Evolutionary conservation across 2,113 vertebrate genomes (phyloP), one percentile per base, ranked within the genome.

Genomic region (Crocuta crocuta): DNA sequence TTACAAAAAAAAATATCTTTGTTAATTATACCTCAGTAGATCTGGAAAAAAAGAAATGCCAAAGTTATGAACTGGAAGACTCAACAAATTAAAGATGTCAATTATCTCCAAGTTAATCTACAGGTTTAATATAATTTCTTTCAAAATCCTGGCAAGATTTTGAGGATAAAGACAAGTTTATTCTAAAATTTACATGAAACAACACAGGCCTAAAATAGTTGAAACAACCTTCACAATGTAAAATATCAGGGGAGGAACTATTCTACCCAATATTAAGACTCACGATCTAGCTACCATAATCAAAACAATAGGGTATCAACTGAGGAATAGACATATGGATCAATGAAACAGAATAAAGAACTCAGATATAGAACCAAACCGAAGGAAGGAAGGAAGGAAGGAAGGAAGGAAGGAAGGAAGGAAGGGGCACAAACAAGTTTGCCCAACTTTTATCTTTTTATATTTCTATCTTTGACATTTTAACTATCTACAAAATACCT

Each of bases 131-230:
- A 11, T 35, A 63, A 26, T 63, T 83, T 33, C 26, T 83, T 43
- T 70, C 63, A 53, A 79, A 90, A 65, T 65, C 28, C 39, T n/a
- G 76, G 11, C 3, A 63, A 88, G 61, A 70, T 80, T 55, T 81
- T 86, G 9, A 53, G 73, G 39, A 50, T 61, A 50, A 91, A 86
- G 19, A 53, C 6, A 91, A 95, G 16, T 26, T 79, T 39, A 95
- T 79, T 66, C 81, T 79, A 70, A 91, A 95, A 85, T 86, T 70
- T 71, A 86, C 70, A 63, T 48, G 28, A 28, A 84, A 86, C 66
- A 53, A 87, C 33, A 74, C 55, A 87, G 74, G 28, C 19, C 53
- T 81, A 31, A n/a, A 71, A 71, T 84, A 84, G 7, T 45, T 83
- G 43, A 89, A 45, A 83, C 33, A 53, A 19, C 28, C 28, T 78